Conservation (phyloP, 1,140 invertebrate species). For the Coelopa frigida region DNA sequence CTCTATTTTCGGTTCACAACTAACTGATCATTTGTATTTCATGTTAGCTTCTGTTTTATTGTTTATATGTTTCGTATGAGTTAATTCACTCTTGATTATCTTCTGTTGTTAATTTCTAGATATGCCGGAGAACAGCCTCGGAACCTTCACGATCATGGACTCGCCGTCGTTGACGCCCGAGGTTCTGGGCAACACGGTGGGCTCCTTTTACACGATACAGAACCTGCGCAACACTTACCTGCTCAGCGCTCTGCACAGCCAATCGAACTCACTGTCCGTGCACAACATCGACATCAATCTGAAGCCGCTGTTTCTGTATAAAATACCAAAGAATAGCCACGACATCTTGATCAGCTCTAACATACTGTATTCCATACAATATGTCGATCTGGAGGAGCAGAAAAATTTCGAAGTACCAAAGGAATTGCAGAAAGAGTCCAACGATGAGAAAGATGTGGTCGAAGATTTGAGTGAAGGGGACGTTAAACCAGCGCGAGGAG, state of each 20-base stretch:
- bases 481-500: not conserved
- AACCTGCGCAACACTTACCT: slow-evolving; percentile 37
- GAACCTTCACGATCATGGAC: slow-evolving; percentile 40
- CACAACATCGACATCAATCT: slow-evolving; percentile 57
- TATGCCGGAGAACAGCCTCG: slow-evolving; percentile 29
- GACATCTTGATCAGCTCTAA: slow-evolving; percentile 42
- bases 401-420: not conserved
- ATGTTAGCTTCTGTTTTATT: no score
- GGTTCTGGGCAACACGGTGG: slow-evolving; percentile 28
- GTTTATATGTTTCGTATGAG: no score
- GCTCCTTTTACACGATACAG: slow-evolving; percentile 41
- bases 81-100: not conserved
- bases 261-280: slow-evolving; percentile 45
- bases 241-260: slow-evolving; percentile 39
- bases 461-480: slow-evolving; percentile 12
- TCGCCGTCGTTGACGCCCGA: slow-evolving; percentile 39
- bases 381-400: slow-evolving; percentile 27
- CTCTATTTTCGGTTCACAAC: no score
- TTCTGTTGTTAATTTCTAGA: slow-evolving; percentile 20
- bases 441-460: slow-evolving; percentile 21
- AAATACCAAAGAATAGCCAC: slow-evolving; percentile 49
- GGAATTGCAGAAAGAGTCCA: slow-evolving; percentile 21
- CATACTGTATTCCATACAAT: slow-evolving; percentile 40
- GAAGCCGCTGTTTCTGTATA: slow-evolving; percentile 62
- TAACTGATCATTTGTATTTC: no score